Evolutionary conservation across 2,888 invertebrate species (phyloP), one percentile per base, ranked within the genome.

Genomic region (Actias luna): DNA sequence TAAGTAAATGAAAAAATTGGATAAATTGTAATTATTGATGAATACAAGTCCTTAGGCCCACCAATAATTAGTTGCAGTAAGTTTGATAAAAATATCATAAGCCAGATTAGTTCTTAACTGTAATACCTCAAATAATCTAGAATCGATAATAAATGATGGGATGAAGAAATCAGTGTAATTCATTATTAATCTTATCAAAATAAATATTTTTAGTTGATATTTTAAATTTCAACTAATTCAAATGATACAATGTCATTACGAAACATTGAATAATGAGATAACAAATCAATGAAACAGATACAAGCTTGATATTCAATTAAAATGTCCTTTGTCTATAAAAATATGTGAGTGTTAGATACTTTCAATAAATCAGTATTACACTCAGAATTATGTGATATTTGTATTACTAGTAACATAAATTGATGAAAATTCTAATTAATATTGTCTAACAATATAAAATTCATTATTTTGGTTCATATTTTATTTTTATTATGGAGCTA

Each of bases 211-310:
- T 50, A 22, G 25, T 2, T 22, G 46, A 50, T 50, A 50, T 14
- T 50, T 12, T 22, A 50, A 25, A 50, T 50, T 46, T 22, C 25
- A 50, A 50, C 22, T 50, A 50, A 50, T 25, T 25, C 25, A 10
- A 50, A 50, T 22, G 12, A 10, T 22, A 22, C 8, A 12, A 22
- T 50, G 25, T 22, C 25, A 22, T 50, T 50, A 50, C 8, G 25
- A 50, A 50, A 50, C 46, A 50, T 50, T 50, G 46, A 50, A 22
- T 50, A 25, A 50, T 25, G 1, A 25, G 46, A 50, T 50, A 50
- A 50, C 12, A 25, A 25, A 50, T 25, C 25, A 25, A 50, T 7
- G 18, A 42, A 42, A 7, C 7, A 22, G 25, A 25, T 25, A 50
- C 25, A 25, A 50, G 46, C 12, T 50, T 25, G 25, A 50, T 25